phyloP scores from a whole-genome alignment of 2,888 invertebrate genomes.

The Palloptera scutellata region DNA sequence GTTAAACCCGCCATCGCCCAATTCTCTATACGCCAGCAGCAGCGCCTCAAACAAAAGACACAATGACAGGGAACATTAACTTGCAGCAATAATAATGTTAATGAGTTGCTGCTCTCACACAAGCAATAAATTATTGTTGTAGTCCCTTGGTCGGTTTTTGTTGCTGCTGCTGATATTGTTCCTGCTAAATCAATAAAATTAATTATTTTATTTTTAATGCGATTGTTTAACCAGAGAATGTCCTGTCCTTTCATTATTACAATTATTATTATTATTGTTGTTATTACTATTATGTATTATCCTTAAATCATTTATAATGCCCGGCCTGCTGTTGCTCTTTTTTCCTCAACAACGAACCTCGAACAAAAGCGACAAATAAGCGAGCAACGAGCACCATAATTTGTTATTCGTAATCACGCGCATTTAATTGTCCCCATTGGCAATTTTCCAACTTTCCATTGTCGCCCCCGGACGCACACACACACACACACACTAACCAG shows the following conservation, averaged over 20 bases:
- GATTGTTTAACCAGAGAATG: conserved; percentile 31
- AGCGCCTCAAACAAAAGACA: too few relatives aligned
- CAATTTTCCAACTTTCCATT: neutral
- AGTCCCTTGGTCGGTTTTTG: too few relatives aligned
- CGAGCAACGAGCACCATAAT: conserved; percentile 10
- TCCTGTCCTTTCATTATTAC: conserved; percentile 19
- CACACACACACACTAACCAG: too few relatives aligned
- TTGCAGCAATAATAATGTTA: conserved; percentile 26
- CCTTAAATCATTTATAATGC: conserved; percentile 23
- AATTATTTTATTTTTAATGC: conserved; percentile 34
- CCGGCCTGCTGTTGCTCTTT: neutral
- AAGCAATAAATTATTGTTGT: conserved; percentile 13
- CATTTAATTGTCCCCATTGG: conserved; percentile 15
- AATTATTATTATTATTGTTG: too few relatives aligned
- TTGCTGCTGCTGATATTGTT: too few relatives aligned
- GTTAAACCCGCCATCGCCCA: too few relatives aligned
- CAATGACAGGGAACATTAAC: neutral
- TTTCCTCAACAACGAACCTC: too few relatives aligned
- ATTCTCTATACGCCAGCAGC: neutral
- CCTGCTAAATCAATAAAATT: conserved; percentile 37
- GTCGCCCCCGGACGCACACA: too few relatives aligned
- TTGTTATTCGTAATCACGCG: conserved; percentile 35
- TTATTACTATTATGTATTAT: too few relatives aligned
- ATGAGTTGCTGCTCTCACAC: conserved; percentile 20
- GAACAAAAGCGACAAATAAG: too few relatives aligned